phyloP scores from a whole-genome alignment of 2,888 invertebrate genomes.

The Cephalotes varians region DNA sequence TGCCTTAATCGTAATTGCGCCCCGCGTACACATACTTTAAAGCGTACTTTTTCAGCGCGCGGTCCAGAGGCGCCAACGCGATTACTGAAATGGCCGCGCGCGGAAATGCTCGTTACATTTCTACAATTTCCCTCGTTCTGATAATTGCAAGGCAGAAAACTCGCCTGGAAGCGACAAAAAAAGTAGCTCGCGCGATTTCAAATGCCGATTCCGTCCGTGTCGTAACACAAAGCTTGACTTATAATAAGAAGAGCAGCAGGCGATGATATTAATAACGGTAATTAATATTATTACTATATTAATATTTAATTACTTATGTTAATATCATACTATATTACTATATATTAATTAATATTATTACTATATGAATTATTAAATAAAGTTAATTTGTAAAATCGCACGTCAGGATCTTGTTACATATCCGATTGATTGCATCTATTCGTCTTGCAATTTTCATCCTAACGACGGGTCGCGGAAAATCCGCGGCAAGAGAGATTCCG shows the following conservation, averaged over 20 bases:
- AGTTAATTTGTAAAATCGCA: not conserved
- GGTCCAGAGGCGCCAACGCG: conserved; percentile 38
- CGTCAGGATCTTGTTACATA: not conserved
- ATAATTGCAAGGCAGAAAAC: conserved; percentile 31
- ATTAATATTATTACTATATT: not conserved
- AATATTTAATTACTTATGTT: too few species aligned
- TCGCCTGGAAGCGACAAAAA: not conserved
- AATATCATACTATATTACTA: too few species aligned
- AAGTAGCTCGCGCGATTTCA: conserved; percentile 9
- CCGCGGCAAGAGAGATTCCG: too few species aligned
- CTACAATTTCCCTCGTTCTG: conserved; percentile 27
- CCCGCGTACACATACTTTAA: not conserved
- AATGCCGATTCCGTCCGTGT: not conserved
- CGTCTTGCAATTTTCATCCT: not conserved
- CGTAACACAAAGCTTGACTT: not conserved
- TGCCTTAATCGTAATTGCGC: conserved; percentile 33
- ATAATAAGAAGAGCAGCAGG: not conserved
- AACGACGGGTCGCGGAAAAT: not conserved
- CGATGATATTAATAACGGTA: not conserved
- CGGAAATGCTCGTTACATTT: conserved; percentile 12
- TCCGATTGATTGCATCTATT: not conserved
- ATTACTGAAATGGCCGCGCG: conserved; percentile 33
- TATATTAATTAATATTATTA: conserved; percentile 3
- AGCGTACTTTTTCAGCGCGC: conserved; percentile 39
- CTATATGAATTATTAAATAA: not conserved